Percentiles rank a stretch among this genome's conserved stretches.
Conservation (phyloP, 2,113 vertebrate species). For the Pampusana beccarii region DNA sequence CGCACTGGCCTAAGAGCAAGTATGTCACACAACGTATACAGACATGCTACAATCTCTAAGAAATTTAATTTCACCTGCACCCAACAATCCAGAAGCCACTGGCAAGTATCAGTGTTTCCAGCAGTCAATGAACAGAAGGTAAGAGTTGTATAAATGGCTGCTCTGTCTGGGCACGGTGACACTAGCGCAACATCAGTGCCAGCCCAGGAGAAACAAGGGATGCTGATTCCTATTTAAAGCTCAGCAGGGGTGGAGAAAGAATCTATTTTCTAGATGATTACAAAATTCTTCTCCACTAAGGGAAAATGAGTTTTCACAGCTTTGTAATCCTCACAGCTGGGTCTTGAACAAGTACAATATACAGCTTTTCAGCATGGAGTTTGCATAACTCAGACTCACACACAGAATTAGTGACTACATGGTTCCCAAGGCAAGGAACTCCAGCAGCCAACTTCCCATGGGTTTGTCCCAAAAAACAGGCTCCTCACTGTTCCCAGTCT, state of each 20-base stretch:
- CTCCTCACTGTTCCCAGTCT: background rate
- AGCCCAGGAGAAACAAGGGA: background rate
- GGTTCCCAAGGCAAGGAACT: background rate
- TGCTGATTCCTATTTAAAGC: background rate
- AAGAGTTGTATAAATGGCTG: background rate
- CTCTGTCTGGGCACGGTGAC: background rate
- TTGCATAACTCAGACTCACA: background rate
- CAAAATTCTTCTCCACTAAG: background rate
- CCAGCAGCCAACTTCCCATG: background rate
- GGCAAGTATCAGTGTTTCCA: background rate
- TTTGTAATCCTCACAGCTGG: conserved; percentile 1
- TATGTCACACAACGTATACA: rapidly evolving
- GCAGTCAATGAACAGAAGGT: background rate
- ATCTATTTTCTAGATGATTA: too few species aligned
- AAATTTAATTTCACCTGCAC: background rate
- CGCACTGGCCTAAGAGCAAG: background rate
- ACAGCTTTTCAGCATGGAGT: background rate
- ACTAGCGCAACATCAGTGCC: background rate
- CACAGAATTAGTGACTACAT: background rate
- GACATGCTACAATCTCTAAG: background rate
- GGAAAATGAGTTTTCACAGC: background rate
- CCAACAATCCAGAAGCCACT: background rate
- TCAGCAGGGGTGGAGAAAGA: background rate
- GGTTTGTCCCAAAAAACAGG: background rate
- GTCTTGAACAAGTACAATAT: background rate